Evolutionary conservation across 2,797 vertebrate species (phyloP).

Genomic region (Kryptopterus vitreolus): DNA sequence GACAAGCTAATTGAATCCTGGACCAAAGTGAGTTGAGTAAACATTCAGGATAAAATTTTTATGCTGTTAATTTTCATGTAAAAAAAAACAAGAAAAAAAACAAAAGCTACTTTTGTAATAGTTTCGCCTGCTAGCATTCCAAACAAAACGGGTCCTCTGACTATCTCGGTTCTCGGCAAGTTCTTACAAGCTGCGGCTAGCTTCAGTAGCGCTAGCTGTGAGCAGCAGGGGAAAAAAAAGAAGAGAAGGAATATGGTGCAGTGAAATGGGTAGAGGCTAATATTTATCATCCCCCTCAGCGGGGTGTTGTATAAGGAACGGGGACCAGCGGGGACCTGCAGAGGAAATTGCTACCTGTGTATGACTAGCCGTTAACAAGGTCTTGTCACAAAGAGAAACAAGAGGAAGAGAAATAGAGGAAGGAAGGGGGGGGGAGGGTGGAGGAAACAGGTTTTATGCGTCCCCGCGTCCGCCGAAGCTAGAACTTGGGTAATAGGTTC

Average conservation of each 20-base stretch:
- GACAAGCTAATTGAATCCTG: not conserved
- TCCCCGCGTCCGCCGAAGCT: constrained; percentile 48
- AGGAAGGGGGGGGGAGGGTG: not conserved
- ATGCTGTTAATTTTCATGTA: too few relatives aligned
- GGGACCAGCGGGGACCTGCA: constrained; percentile 44
- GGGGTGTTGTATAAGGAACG: constrained; percentile 47
- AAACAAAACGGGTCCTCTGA: not conserved
- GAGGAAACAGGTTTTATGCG: constrained; percentile 45
- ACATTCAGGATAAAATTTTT: too few relatives aligned
- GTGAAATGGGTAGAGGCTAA: constrained; percentile 40
- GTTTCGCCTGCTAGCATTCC: constrained; percentile 6
- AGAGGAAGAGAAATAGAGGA: constrained; percentile 44
- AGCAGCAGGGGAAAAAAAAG: not conserved
- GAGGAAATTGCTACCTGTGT: constrained; percentile 55
- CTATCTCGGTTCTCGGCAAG: constrained; percentile 1
- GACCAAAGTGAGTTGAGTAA: not conserved
- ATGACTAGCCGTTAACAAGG: constrained; percentile 52
- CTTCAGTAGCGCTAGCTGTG: constrained; percentile 7
- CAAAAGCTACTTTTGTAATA: not conserved
- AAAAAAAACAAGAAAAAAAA: too few relatives aligned
- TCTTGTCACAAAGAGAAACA: constrained; percentile 34
- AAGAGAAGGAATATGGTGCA: constrained; percentile 23
- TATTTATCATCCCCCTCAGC: constrained; percentile 55
- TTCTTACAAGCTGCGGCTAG: not conserved
- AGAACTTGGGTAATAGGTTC: constrained; percentile 48